phyloP scores from a whole-genome alignment of 1,140 invertebrate genomes.

The Lepidurus packardi region DNA sequence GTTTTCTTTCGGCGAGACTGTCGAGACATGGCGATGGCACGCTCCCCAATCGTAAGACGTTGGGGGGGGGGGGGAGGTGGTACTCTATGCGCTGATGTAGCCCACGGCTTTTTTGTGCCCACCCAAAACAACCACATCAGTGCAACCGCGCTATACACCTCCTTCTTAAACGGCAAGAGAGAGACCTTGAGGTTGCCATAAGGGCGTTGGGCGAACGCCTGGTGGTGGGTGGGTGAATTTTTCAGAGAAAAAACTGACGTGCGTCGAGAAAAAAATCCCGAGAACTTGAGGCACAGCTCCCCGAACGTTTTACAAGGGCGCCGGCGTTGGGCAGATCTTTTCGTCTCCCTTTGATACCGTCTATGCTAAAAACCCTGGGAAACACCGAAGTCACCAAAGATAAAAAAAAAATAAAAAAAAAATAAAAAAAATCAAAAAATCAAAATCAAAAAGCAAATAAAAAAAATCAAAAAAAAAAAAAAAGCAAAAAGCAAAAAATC shows the following conservation, averaged over 20 bases:
- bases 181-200: slow-evolving; percentile 11
- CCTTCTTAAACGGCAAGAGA: background rate
- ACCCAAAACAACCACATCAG: background rate
- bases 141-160: background rate
- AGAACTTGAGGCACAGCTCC: background rate
- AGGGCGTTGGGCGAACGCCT: background rate
- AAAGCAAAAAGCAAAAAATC: too few species aligned
- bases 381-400: background rate
- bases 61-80: background rate
- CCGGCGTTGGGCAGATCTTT: background rate
- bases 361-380: background rate
- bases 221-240: background rate
- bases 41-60: background rate
- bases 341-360: background rate
- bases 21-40: background rate
- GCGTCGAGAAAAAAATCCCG: background rate
- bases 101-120: background rate
- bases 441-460: too few species aligned
- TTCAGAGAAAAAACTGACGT: background rate
- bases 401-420: too few species aligned
- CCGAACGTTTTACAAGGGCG: background rate
- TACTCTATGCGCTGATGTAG: slow-evolving; percentile 1
- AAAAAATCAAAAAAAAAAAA: too few species aligned
- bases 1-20: background rate
- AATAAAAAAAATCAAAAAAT: too few species aligned